Percentiles rank a stretch among this genome's conserved stretches.
These are phyloP conservation scores for Lepidurus arcticus DNA, from an alignment of 1,140 invertebrate genomes.

Conservation along the genomic window DNA sequence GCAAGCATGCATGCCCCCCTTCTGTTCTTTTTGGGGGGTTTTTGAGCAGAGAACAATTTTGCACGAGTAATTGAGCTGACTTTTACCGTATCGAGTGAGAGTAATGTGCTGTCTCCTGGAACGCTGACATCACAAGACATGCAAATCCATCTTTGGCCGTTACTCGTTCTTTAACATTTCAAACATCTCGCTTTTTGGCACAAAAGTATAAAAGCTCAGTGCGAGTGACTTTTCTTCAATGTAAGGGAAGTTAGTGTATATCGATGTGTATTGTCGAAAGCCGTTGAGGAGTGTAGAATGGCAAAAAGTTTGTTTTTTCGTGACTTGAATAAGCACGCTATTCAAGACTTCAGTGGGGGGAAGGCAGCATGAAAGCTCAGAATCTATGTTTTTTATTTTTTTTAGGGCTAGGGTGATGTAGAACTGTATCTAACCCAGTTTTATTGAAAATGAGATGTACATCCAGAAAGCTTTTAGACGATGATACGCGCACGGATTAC, in stretches of 20 bases:
- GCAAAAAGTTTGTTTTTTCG: not conserved
- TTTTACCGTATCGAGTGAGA: not conserved
- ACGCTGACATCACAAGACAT: not conserved
- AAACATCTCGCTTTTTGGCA: too few relatives aligned
- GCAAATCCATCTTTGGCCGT: too few relatives aligned
- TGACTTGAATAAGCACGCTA: not conserved
- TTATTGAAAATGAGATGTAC: not conserved
- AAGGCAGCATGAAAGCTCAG: not conserved
- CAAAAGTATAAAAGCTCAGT: too few relatives aligned
- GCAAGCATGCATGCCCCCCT: not conserved
- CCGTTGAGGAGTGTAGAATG: not conserved
- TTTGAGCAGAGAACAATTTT: not conserved
- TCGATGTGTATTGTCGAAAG: not conserved
- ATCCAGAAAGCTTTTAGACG: constrained; percentile 3
- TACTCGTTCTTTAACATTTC: too few relatives aligned
- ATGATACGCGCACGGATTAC: not conserved
- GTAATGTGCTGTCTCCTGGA: not conserved
- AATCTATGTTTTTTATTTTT: not conserved
- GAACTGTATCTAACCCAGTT: not conserved
- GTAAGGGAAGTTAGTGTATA: not conserved
- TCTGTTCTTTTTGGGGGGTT: not conserved
- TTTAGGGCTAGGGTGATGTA: not conserved
- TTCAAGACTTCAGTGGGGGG: not conserved
- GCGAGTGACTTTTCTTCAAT: not conserved
- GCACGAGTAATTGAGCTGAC: not conserved